A percentile compares a stretch with the other conserved stretches of the same genome.
These are phyloP conservation scores for Platanista minor DNA, from an alignment of 2,113 vertebrate species.

Conservation along the genomic window DNA sequence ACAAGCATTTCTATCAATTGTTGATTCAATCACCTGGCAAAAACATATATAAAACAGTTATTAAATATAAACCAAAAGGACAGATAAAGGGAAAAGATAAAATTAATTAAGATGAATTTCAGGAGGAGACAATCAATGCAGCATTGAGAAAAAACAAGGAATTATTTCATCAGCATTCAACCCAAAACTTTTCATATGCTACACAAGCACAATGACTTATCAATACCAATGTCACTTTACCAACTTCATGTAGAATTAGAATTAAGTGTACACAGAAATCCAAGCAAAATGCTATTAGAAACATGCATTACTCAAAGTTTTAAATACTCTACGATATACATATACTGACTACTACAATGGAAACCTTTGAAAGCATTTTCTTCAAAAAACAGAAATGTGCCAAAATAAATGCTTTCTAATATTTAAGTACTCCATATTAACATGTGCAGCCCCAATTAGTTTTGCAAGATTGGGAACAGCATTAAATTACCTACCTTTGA, in stretches of 20 bases:
- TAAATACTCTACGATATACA: constrained; percentile 49
- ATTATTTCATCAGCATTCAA: constrained; percentile 57
- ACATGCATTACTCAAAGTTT: constrained; percentile 55
- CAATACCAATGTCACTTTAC: not conserved
- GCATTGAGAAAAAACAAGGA: constrained; percentile 51
- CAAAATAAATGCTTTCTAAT: constrained; percentile 57
- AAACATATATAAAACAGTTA: constrained; percentile 54
- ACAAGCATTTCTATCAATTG: constrained; percentile 57
- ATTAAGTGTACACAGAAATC: constrained; percentile 8
- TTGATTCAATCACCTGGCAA: constrained; percentile 66
- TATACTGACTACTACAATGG: constrained; percentile 25
- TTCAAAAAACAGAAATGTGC: constrained; percentile 51
- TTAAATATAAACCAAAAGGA: constrained; percentile 58
- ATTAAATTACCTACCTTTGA: constrained; percentile 92
- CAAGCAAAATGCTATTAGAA: constrained; percentile 48
- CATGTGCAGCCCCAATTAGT: constrained; percentile 78
- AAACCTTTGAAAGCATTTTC: constrained; percentile 52
- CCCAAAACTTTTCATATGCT: constrained; percentile 33
- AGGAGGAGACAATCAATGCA: constrained; percentile 52
- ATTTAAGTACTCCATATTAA: constrained; percentile 72
- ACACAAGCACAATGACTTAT: constrained; percentile 22
- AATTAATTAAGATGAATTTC: constrained; percentile 70
- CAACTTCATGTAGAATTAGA: constrained; percentile 45
- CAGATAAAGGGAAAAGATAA: constrained; percentile 60
- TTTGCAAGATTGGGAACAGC: constrained; percentile 82